Conservation (phyloP, 2,797 vertebrate species). For the Loris lydekkerianus region DNA sequence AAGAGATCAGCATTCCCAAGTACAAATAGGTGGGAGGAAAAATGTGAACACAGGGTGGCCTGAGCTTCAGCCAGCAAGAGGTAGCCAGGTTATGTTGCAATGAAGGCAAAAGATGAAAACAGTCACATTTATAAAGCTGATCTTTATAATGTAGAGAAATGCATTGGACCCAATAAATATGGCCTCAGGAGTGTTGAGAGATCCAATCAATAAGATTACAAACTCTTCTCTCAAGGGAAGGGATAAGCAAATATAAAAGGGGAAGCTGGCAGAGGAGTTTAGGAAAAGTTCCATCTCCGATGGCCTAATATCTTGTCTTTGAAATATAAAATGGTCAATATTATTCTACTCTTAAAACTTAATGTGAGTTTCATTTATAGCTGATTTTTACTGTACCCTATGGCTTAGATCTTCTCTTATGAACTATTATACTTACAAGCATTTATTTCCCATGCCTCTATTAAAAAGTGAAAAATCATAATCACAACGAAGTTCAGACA, state of each 20-base stretch:
- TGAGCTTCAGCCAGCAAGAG: neutral
- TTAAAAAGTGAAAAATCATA: slow-evolving; percentile 70
- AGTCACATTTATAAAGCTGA: neutral
- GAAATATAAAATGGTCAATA: neutral
- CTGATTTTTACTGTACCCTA: slow-evolving; percentile 48
- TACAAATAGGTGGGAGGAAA: neutral
- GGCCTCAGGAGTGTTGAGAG: neutral
- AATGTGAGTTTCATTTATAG: slow-evolving; percentile 33
- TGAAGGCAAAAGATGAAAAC: neutral
- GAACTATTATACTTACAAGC: slow-evolving; percentile 67
- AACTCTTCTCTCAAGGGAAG: neutral
- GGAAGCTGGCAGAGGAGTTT: neutral
- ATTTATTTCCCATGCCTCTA: slow-evolving; percentile 68
- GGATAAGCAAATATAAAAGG: neutral
- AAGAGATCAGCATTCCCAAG: neutral
- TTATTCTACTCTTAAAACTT: slow-evolving; percentile 37
- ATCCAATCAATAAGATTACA: slow-evolving; percentile 7
- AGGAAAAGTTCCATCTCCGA: neutral
- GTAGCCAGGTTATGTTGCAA: neutral
- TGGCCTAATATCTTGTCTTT: neutral
- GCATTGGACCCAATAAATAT: neutral
- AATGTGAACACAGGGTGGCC: neutral
- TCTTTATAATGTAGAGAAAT: neutral
- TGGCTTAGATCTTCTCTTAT: slow-evolving; percentile 50
- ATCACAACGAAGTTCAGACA: slow-evolving; percentile 55